Evolutionary conservation across 2,888 invertebrate genomes (phyloP).

Genomic region (Trissolcus brochymenae): DNA sequence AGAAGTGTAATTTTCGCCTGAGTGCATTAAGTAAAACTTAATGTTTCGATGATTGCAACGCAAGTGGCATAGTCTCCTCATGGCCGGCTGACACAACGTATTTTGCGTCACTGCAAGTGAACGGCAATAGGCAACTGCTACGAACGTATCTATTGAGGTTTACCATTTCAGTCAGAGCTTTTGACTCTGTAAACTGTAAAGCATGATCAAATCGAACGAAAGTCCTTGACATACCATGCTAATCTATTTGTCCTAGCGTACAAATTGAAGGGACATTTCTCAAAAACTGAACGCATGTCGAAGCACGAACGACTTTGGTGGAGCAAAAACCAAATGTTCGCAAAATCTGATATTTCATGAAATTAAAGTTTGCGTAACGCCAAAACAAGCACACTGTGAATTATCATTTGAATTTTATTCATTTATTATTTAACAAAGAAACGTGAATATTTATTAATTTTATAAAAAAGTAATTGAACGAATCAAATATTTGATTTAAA

Average conservation of each 20-base stretch:
- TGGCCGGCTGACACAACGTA: conserved; percentile 62
- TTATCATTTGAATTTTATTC: no score
- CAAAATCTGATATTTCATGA: neutral
- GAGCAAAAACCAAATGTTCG: conserved; percentile 1
- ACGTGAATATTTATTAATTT: no score
- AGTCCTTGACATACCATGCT: conserved; percentile 43
- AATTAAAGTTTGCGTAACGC: no score
- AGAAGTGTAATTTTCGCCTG: neutral
- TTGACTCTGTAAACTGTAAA: conserved; percentile 69
- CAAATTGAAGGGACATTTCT: conserved; percentile 22
- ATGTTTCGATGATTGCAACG: conserved; percentile 48
- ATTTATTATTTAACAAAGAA: no score
- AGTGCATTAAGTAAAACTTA: conserved; percentile 40
- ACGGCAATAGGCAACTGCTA: conserved; percentile 49
- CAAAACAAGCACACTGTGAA: no score
- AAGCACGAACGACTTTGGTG: neutral
- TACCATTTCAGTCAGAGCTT: conserved; percentile 60
- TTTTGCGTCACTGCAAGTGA: conserved; percentile 66
- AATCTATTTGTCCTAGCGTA: conserved; percentile 33
- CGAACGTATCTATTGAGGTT: conserved; percentile 46
- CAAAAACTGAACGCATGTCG: conserved; percentile 20
- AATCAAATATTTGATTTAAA: no score
- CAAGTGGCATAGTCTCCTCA: conserved; percentile 36
- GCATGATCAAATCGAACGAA: conserved; percentile 46
- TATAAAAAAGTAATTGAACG: no score